Conservation (phyloP, 2,888 invertebrate species). For the Malthinus flaveolus region DNA sequence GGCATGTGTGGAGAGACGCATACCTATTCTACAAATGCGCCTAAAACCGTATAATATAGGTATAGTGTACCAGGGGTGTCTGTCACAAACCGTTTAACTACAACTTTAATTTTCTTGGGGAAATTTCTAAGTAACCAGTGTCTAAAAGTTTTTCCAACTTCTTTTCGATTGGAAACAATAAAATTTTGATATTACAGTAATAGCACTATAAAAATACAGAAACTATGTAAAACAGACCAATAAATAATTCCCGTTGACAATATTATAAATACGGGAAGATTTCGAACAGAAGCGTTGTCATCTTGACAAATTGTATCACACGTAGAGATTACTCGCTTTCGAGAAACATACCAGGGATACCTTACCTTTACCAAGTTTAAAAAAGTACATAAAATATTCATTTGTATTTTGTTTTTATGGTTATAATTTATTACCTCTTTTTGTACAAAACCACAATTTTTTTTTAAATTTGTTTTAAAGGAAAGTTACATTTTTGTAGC, state of each 20-base stretch:
- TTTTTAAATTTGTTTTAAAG: too few species aligned
- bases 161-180: not conserved
- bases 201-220: slow-evolving; percentile 30
- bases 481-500: too few species aligned
- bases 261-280: slow-evolving; percentile 45
- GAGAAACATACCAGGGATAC: slow-evolving; percentile 13
- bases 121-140: not conserved
- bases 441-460: not conserved
- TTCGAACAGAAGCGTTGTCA: slow-evolving; percentile 54
- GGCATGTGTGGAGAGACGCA: too few species aligned
- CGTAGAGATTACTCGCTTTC: slow-evolving; percentile 29
- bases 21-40: too few species aligned
- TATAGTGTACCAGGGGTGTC: too few species aligned
- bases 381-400: slow-evolving; percentile 19
- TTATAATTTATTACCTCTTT: slow-evolving; percentile 22
- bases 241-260: slow-evolving; percentile 47
- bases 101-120: not conserved
- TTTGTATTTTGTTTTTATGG: slow-evolving; percentile 17
- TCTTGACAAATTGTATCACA: slow-evolving; percentile 52
- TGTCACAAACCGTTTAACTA: too few species aligned
- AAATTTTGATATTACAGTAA: slow-evolving; percentile 17
- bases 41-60: too few species aligned
- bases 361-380: slow-evolving; percentile 1
- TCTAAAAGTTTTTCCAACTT: too few species aligned
- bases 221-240: slow-evolving; percentile 44